Percentiles rank a stretch among this genome's conserved stretches.
These are phyloP conservation scores for Syngnathus rostellatus DNA, from an alignment of 2,797 vertebrate genomes.

Conservation along the genomic window DNA sequence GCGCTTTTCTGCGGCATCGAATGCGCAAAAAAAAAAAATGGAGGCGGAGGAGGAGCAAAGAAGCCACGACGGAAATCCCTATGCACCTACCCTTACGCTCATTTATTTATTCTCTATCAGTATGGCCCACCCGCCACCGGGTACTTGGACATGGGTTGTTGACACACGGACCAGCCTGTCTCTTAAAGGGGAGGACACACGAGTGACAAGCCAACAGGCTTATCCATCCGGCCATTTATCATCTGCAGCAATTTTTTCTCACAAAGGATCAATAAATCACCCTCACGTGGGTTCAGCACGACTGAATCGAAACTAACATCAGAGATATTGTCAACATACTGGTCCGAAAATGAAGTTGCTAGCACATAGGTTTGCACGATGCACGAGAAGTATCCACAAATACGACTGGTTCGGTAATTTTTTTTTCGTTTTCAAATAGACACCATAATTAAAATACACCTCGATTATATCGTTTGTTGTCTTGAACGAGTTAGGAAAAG, in stretches of 20 bases:
- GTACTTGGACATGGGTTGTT: slow-evolving; percentile 59
- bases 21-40: slow-evolving; percentile 23
- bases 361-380: no score
- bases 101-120: slow-evolving; percentile 40
- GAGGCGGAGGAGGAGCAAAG: slow-evolving; percentile 27
- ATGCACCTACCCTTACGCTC: slow-evolving; percentile 6
- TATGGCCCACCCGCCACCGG: slow-evolving; percentile 23
- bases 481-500: no score
- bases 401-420: no score
- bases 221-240: background rate
- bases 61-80: slow-evolving; percentile 23
- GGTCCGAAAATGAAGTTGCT: no score
- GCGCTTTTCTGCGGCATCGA: slow-evolving; percentile 28
- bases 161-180: slow-evolving; percentile 44
- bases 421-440: no score
- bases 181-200: slow-evolving; percentile 33
- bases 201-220: background rate
- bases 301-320: no score
- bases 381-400: no score
- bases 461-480: no score
- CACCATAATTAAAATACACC: no score
- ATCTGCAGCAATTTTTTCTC: no score
- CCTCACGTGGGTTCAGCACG: slow-evolving; percentile 7
- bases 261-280: slow-evolving; percentile 35
- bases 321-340: no score